Percentiles rank a stretch among this genome's conserved stretches.
Conservation (phyloP, 1,140 invertebrate species). For the Arctopsyche grandis region DNA sequence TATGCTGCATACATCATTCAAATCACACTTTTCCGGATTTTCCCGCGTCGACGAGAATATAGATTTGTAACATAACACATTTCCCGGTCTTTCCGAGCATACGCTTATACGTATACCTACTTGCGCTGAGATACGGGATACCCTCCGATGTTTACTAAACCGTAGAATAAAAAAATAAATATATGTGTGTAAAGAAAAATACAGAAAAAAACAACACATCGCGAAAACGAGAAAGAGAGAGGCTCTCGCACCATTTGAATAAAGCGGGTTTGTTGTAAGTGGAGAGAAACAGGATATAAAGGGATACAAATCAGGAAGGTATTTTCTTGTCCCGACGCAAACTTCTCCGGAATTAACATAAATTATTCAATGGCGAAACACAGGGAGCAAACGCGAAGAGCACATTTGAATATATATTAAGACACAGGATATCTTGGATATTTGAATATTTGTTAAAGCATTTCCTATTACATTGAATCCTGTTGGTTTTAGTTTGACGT, state of each 20-base stretch:
- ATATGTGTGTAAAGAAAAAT: neutral
- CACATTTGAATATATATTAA: conserved; percentile 45
- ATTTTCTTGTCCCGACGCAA: conserved; percentile 44
- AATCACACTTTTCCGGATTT: conserved; percentile 15
- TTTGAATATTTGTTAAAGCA: conserved; percentile 44
- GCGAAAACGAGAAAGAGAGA: neutral
- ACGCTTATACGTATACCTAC: too few species aligned
- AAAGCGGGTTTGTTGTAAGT: conserved; percentile 36
- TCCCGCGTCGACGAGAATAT: neutral
- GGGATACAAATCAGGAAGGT: conserved; percentile 45
- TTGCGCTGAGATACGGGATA: neutral
- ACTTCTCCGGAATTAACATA: conserved; percentile 44
- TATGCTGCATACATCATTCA: neutral
- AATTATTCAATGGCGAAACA: conserved; percentile 45
- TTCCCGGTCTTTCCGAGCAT: too few species aligned
- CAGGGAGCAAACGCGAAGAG: conserved; percentile 31
- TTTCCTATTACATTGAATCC: conserved; percentile 41
- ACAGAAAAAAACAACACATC: neutral
- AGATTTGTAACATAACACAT: neutral
- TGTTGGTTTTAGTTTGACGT: neutral
- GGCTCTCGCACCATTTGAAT: conserved; percentile 34
- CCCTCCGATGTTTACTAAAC: conserved; percentile 10
- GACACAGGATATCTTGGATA: conserved; percentile 43
- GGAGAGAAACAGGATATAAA: conserved; percentile 45
- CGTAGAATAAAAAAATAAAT: neutral